Evolutionary conservation across 2,797 vertebrate genomes (phyloP), one percentile per base, ranked within the genome.

Genomic region (Hemibagrus guttatus): DNA sequence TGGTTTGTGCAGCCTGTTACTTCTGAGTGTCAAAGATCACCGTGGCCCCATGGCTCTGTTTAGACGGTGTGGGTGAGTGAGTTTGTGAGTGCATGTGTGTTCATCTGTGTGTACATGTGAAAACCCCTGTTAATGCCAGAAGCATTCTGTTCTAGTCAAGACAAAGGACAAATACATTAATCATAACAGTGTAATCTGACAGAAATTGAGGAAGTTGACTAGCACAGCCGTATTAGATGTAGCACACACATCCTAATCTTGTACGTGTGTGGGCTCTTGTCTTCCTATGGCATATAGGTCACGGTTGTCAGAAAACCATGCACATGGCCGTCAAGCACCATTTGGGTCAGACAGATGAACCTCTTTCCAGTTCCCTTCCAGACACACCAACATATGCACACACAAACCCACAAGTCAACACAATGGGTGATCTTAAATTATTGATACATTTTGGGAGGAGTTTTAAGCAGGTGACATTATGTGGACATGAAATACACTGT

Each of bases 211-310:
- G n/a, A 85, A 84, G 68, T 61, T 59, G 80, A 82, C 85, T 86
- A 88, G 58, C 79, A 85, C 83, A 85, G 26, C 74, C 31, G 8
- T 85, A 86, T 80, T 81, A 76, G 82, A 88, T 89, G 31, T 80
- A 76, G 66, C 85, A 90, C 54, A 88, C 85, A 84, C 75, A 39
- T 88, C 66, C 69, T 85, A 84, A 88, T 85, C 82, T 86, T 87
- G 86, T 83, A 85, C 42, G 87, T 89, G 87, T 89, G 87, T 86
- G 85, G 87, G 74, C 87, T 85, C 78, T 81, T 63, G 64, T 81
- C 66, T 83, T 69, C 58, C 82, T 76, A 26, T 72, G 81, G 61
- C 11, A 19, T 1, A 11, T 4, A 84, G 72, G 84, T 88, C 87
- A 81, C 21, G 56, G 56, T 42, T 61, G 56, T 80, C 58, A 81